Evolutionary conservation across 2,113 vertebrate species (phyloP).

Genomic region (Trochalopteron elliotii): DNA sequence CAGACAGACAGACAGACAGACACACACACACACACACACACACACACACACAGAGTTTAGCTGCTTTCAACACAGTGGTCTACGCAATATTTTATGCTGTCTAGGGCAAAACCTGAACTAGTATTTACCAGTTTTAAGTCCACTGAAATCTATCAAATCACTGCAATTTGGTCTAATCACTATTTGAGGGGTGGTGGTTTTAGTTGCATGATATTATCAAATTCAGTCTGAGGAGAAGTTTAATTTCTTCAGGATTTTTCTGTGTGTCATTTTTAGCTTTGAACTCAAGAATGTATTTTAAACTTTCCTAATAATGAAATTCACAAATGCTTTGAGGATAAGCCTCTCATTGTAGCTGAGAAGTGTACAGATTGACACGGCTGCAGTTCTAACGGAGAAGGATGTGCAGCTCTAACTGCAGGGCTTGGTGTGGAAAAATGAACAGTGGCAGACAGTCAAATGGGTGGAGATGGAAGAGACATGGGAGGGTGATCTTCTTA

Average conservation of each 20-base stretch:
- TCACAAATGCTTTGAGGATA: neutral
- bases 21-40: too few species aligned
- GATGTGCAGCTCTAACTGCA: neutral
- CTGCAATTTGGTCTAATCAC: neutral
- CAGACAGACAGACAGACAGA: neutral
- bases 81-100: neutral
- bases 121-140: neutral
- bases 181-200: neutral
- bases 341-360: neutral
- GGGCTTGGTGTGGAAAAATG: neutral
- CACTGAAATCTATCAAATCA: neutral
- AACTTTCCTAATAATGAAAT: neutral
- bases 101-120: neutral
- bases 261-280: neutral
- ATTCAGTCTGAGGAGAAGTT: neutral
- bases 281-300: neutral
- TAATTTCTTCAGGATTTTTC: neutral
- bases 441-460: neutral
- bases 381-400: neutral
- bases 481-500: neutral
- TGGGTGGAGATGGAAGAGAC: neutral
- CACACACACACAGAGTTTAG: neutral
- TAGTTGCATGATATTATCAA: neutral
- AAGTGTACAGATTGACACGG: neutral
- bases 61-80: neutral